Percentiles rank a stretch among this genome's conserved stretches.
phyloP scores from a whole-genome alignment of 2,888 invertebrate species.

The Conomelus anceps region DNA sequence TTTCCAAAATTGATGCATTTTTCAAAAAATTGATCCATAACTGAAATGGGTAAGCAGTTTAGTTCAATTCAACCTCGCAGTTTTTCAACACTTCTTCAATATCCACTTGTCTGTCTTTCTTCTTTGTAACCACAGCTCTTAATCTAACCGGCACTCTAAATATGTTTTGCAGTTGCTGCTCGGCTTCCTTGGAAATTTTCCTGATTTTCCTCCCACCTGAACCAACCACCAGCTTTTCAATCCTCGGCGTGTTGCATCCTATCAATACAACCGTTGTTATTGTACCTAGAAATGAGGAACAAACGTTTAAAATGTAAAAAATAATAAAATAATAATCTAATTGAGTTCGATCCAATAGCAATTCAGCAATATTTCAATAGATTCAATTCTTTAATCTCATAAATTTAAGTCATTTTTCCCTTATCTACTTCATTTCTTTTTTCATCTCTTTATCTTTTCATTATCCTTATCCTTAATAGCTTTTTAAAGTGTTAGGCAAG shows the following conservation, averaged over 20 bases:
- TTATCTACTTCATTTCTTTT: too few species aligned
- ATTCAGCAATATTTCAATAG: too few species aligned
- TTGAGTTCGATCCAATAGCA: too few species aligned
- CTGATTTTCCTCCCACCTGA: conserved; percentile 60
- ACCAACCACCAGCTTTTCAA: conserved; percentile 61
- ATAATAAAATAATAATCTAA: neutral
- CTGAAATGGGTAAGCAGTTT: too few species aligned
- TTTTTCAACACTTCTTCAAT: neutral
- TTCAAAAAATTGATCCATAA: too few species aligned
- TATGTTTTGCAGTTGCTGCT: conserved; percentile 56
- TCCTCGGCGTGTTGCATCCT: conserved; percentile 54
- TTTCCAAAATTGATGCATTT: too few species aligned
- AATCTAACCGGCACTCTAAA: conserved; percentile 55
- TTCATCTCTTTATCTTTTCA: too few species aligned
- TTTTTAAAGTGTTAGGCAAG: too few species aligned
- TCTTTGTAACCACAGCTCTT: conserved; percentile 39
- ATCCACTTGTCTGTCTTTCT: neutral
- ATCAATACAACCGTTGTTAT: conserved; percentile 54
- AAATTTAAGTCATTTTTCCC: too few species aligned
- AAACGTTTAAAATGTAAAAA: neutral
- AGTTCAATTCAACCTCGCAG: neutral
- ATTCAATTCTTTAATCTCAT: too few species aligned
- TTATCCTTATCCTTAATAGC: too few species aligned
- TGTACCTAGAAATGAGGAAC: conserved; percentile 42
- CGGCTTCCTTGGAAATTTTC: conserved; percentile 58